Percentiles rank a stretch among this genome's conserved stretches.
phyloP scores from a whole-genome alignment of 2,113 vertebrate species.

The Neopipo cinnamomea region DNA sequence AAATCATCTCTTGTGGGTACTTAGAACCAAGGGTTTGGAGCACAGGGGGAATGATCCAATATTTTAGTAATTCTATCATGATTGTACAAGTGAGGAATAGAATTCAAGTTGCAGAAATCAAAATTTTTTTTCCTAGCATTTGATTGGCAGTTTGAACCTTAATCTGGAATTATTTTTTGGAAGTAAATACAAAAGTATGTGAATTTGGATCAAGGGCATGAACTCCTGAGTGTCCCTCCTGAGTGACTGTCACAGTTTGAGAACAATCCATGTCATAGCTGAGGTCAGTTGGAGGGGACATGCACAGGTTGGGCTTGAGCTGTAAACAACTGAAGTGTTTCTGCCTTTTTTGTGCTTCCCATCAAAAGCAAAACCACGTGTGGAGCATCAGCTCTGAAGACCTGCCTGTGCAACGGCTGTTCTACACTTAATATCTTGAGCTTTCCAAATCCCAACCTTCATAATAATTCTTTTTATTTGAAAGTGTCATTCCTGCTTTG shows the following conservation, averaged over 20 bases:
- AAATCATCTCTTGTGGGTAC: not conserved
- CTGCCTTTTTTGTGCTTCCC: not conserved
- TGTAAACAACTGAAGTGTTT: not conserved
- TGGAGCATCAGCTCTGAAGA: not conserved
- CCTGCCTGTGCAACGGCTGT: not conserved
- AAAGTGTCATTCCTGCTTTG: not conserved
- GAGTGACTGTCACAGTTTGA: not conserved
- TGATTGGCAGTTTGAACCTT: not conserved
- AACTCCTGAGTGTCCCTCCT: not conserved
- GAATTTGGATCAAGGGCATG: accelerated
- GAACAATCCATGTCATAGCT: not conserved
- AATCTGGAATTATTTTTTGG: not conserved
- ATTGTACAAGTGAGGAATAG: not conserved
- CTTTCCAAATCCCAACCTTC: not conserved
- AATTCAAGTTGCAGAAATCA: not conserved
- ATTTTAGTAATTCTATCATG: not conserved
- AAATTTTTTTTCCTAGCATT: not conserved
- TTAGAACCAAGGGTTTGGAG: not conserved
- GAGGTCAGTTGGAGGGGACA: too few relatives aligned
- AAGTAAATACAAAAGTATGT: not conserved
- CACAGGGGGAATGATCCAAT: not conserved
- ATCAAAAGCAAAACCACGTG: not conserved
- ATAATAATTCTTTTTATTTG: not conserved
- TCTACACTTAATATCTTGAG: not conserved
- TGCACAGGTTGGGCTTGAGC: not conserved